Conservation (phyloP, 1,140 invertebrate species). For the Agrilus planipennis region DNA sequence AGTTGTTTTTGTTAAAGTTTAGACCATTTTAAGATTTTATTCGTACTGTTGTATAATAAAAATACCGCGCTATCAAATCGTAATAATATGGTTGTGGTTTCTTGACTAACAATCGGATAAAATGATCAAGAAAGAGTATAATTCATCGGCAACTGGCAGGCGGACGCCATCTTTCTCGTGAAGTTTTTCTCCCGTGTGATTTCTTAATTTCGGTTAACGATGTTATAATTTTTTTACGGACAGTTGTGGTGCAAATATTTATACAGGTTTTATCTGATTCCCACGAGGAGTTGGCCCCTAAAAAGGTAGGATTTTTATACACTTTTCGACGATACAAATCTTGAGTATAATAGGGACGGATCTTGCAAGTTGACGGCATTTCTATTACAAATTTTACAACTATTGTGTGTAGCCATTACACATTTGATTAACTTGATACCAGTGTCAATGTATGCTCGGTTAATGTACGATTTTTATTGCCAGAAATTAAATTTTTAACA, state of each 20-base stretch:
- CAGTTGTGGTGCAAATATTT: constrained; percentile 9
- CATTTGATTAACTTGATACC: constrained; percentile 6
- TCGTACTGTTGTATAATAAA: too few species aligned
- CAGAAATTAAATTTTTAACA: background rate
- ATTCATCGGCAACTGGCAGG: constrained; percentile 41
- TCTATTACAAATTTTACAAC: constrained; percentile 22
- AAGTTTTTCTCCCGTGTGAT: constrained; percentile 38
- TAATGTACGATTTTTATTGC: background rate
- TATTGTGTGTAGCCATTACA: constrained; percentile 22
- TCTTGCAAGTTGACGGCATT: constrained; percentile 12
- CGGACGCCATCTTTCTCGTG: constrained; percentile 46
- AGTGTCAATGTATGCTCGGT: background rate
- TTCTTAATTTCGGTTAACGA: constrained; percentile 17
- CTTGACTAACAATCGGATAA: constrained; percentile 30
- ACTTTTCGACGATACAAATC: constrained; percentile 2
- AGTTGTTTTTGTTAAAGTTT: constrained; percentile 10
- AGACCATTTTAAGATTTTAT: background rate
- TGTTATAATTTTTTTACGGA: constrained; percentile 11
- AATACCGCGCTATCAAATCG: constrained; percentile 8
- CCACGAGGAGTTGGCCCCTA: constrained; percentile 2
- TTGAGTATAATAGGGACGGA: background rate
- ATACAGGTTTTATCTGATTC: constrained; percentile 4
- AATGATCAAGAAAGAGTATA: constrained; percentile 40
- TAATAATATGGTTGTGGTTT: constrained; percentile 27
- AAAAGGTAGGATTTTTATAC: constrained; percentile 2